phyloP scores from a whole-genome alignment of 2,888 invertebrate genomes.

The Syritta pipiens region DNA sequence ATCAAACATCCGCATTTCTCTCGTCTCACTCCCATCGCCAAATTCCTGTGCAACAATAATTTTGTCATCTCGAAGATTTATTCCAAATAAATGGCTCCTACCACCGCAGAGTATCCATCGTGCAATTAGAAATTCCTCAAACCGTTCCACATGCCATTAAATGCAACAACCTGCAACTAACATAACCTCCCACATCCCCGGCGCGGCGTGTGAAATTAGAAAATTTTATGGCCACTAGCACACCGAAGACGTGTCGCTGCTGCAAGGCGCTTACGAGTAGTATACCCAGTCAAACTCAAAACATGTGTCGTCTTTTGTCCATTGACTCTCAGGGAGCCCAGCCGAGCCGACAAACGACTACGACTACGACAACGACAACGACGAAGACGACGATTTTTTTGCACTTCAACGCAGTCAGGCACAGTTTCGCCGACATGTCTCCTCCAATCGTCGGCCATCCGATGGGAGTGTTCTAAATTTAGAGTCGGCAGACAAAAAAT shows the following conservation, averaged over 20 bases:
- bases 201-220: constrained; percentile 54
- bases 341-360: constrained; percentile 48
- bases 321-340: constrained; percentile 34
- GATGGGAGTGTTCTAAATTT: constrained; percentile 57
- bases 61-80: constrained; percentile 61
- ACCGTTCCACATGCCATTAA: constrained; percentile 34
- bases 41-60: constrained; percentile 29
- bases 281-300: constrained; percentile 50
- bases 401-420: constrained; percentile 39
- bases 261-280: constrained; percentile 28
- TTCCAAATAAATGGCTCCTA: constrained; percentile 54
- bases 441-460: constrained; percentile 52
- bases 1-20: constrained; percentile 24
- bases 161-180: constrained; percentile 52
- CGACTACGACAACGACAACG: neutral
- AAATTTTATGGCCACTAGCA: constrained; percentile 51
- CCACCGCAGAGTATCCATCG: neutral
- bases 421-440: constrained; percentile 67
- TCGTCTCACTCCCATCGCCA: neutral
- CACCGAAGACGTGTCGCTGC: neutral
- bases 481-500: constrained; percentile 44
- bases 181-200: constrained; percentile 2
- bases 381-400: constrained; percentile 19
- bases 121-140: constrained; percentile 59
- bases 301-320: constrained; percentile 64